These are phyloP conservation scores for Calameuta filiformis DNA, from an alignment of 2,888 invertebrate genomes.

Conservation along the genomic window DNA sequence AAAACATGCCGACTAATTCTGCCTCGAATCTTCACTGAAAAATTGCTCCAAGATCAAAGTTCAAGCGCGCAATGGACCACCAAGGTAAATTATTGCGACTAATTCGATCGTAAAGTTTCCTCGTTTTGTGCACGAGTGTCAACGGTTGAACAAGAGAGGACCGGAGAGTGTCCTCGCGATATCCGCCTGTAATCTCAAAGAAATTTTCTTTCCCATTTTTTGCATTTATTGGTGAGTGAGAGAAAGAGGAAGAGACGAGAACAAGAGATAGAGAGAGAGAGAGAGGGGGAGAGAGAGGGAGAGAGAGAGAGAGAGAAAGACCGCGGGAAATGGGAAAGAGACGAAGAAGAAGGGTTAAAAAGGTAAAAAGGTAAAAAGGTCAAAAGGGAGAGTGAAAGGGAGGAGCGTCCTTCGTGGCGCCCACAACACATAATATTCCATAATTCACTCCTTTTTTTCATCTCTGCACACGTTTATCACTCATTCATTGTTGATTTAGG, in stretches of 20 bases:
- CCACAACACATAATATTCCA: slow-evolving; percentile 32
- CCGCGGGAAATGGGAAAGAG: neutral
- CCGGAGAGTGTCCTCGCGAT: too few relatives aligned
- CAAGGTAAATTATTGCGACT: neutral
- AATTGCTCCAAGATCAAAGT: too few relatives aligned
- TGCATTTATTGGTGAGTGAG: too few relatives aligned
- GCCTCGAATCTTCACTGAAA: too few relatives aligned
- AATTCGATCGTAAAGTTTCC: too few relatives aligned
- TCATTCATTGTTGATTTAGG: slow-evolving; percentile 65
- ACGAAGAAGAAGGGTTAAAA: neutral
- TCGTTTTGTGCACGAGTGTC: too few relatives aligned
- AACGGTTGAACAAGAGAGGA: too few relatives aligned
- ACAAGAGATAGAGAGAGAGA: neutral
- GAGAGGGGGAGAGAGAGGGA: neutral
- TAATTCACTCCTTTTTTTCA: slow-evolving; percentile 45
- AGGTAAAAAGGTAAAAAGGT: neutral
- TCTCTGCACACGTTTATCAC: slow-evolving; percentile 59
- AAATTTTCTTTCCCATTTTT: too few relatives aligned
- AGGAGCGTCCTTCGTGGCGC: neutral
- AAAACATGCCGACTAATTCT: too few relatives aligned
- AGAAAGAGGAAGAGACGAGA: too few relatives aligned
- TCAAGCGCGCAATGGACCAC: neutral
- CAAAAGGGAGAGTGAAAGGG: neutral
- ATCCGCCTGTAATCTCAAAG: too few relatives aligned
- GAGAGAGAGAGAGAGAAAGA: neutral